phyloP scores from a whole-genome alignment of 2,888 invertebrate genomes.

The Eugnorisma glareosa region DNA sequence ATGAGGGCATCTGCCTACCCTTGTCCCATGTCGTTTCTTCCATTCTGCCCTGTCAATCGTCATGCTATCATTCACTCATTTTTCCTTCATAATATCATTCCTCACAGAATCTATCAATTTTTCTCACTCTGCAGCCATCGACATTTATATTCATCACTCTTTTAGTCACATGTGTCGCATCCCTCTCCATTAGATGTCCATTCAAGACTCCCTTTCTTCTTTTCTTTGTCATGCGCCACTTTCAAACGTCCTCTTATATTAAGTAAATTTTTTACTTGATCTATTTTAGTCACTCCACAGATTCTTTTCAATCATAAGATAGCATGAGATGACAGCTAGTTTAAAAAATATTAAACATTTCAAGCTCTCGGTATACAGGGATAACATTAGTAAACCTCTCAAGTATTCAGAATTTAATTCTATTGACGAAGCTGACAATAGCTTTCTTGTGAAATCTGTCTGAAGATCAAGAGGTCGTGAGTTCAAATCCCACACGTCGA shows the following conservation, averaged over 20 bases:
- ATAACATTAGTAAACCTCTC: background rate
- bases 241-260: background rate
- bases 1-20: no score
- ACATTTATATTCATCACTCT: no score
- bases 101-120: no score
- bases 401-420: conserved; percentile 16
- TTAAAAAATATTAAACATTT: background rate
- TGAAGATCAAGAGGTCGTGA: background rate
- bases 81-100: background rate
- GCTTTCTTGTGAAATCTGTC: background rate
- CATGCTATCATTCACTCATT: background rate
- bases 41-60: background rate
- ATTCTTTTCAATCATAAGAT: background rate
- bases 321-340: background rate
- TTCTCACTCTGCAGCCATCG: no score
- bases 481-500: conserved; percentile 9
- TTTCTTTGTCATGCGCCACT: background rate
- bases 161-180: background rate
- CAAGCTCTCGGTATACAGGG: background rate
- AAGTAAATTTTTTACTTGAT: background rate
- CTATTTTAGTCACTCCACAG: background rate
- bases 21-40: no score
- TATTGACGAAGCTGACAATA: conserved; percentile 9
- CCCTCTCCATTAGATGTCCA: background rate
- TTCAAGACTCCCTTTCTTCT: background rate